Evolutionary conservation across 2,888 invertebrate genomes (phyloP).

Genomic region (Caenorhabditis uteleia): DNA sequence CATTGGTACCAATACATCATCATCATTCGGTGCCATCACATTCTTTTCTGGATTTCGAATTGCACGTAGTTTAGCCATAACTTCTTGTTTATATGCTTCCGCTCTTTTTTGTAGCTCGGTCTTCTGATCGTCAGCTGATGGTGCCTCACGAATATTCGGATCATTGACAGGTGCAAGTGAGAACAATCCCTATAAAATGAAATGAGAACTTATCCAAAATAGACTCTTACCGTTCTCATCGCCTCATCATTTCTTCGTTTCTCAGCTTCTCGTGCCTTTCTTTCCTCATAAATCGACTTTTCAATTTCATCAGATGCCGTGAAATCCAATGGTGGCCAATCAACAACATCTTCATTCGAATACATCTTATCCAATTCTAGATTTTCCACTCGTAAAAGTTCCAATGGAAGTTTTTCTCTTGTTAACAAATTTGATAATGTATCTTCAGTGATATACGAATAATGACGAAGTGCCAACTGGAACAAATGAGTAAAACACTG

Average conservation of each 20-base stretch:
- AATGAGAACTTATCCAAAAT: neutral
- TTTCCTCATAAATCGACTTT: constrained; percentile 2
- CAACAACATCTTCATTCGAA: constrained; percentile 4
- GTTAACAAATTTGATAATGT: constrained; percentile 36
- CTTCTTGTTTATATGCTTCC: constrained; percentile 16
- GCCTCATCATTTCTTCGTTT: constrained; percentile 13
- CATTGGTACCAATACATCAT: constrained; percentile 42
- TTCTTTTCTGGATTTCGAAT: constrained; percentile 2
- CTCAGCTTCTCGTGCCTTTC: constrained; percentile 5
- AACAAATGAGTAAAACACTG: constrained; percentile 6
- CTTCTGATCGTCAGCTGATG: constrained; percentile 8
- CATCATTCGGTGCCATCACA: constrained; percentile 7
- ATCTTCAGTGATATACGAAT: constrained; percentile 44
- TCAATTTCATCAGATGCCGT: constrained; percentile 30
- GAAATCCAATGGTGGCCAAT: constrained; percentile 37
- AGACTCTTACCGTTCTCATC: constrained; percentile 1
- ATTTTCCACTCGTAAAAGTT: constrained; percentile 33
- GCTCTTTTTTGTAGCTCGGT: constrained; percentile 18
- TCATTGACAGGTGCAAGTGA: constrained; percentile 1
- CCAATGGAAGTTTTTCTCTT: constrained; percentile 44
- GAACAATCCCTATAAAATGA: neutral
- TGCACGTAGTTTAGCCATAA: constrained; percentile 14
- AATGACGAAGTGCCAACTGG: constrained; percentile 55
- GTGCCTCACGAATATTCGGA: constrained; percentile 10
- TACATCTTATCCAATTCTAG: constrained; percentile 6